phyloP scores from a whole-genome alignment of 1,140 invertebrate species.

The Manduca sexta region DNA sequence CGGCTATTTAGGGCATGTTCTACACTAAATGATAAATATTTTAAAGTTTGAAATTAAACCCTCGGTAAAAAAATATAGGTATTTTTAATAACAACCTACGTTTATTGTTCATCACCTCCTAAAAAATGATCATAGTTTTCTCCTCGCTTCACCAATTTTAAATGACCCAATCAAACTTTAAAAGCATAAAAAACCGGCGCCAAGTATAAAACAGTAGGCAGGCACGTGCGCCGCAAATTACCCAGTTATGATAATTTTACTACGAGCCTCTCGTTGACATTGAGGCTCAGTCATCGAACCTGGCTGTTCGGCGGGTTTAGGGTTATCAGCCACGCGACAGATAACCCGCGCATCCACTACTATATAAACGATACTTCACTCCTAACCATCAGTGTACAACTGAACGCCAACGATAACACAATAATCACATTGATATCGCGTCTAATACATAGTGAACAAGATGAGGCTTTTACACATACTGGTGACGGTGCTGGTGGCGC shows the following conservation, averaged over 20 bases:
- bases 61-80: no score
- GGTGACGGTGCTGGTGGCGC: slow-evolving; percentile 20
- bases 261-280: slow-evolving; percentile 49
- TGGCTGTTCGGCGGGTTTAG: slow-evolving; percentile 48
- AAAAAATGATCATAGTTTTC: no score
- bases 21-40: no score
- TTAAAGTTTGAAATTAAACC: no score
- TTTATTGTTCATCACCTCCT: no score
- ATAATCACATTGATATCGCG: slow-evolving; percentile 5
- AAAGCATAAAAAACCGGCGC: no score
- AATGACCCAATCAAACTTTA: no score
- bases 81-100: no score
- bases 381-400: slow-evolving; percentile 41
- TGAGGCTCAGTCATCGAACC: slow-evolving; percentile 61
- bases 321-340: slow-evolving; percentile 59
- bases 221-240: slow-evolving; percentile 26
- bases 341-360: slow-evolving; percentile 44
- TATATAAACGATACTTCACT: slow-evolving; percentile 46
- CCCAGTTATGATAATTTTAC: slow-evolving; percentile 56
- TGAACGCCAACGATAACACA: slow-evolving; percentile 37
- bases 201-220: no score
- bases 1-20: no score
- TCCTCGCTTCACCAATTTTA: no score
- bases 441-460: not conserved
- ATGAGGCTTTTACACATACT: slow-evolving; percentile 44